These are phyloP conservation scores for Pachycephus smyrnensis DNA, from an alignment of 2,888 invertebrate genomes.

Conservation along the genomic window DNA sequence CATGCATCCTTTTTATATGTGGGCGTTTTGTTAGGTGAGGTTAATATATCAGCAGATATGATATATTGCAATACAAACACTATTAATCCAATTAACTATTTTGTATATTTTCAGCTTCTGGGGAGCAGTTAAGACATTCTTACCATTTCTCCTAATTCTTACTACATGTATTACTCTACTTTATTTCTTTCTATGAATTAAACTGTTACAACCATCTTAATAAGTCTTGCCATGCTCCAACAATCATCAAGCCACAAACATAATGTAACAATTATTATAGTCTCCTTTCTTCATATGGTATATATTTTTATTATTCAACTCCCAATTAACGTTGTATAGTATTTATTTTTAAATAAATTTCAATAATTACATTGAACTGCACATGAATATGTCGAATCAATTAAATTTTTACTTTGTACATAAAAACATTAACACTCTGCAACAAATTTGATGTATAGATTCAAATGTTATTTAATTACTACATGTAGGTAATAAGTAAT, in stretches of 20 bases:
- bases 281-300: background rate
- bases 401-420: background rate
- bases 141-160: constrained; percentile 77
- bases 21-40: constrained; percentile 84
- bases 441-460: background rate
- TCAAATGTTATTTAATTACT: background rate
- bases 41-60: background rate
- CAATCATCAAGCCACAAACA: background rate
- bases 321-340: background rate
- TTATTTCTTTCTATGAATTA: constrained; percentile 13
- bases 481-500: background rate
- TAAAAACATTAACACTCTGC: background rate
- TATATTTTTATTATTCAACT: background rate
- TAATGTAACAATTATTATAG: background rate
- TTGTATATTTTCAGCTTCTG: constrained; percentile 69
- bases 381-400: background rate
- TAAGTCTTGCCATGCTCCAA: background rate
- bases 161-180: constrained; percentile 40
- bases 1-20: constrained; percentile 79
- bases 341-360: constrained; percentile 26
- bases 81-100: constrained; percentile 5
- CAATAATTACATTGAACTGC: background rate
- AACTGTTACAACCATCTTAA: background rate
- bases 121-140: constrained; percentile 85
- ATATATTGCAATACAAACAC: background rate